Evolutionary conservation across 2,113 vertebrate species (phyloP), one percentile per base, ranked within the genome.

Genomic region (Rhodinocichla rosea): DNA sequence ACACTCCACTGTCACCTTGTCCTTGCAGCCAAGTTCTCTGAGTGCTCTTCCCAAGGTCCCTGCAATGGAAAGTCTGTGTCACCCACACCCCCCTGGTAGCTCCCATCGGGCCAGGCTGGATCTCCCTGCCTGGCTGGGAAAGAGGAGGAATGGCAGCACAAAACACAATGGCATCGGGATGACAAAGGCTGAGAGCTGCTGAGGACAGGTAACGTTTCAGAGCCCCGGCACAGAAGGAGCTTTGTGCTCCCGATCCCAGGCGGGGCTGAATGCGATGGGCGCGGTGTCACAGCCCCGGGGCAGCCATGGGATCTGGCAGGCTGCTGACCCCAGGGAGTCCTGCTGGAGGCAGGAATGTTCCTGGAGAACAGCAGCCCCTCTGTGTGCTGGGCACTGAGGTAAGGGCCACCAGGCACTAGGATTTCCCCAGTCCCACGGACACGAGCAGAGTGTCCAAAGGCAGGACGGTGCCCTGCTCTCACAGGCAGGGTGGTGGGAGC

Each of bases 121-220:
- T 75, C 94, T 79, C 87, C 93, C 94, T 90, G 84, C 85, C 78
- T 63, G 95, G 92, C 97, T 98, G 97, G 98, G 98, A 98, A 98
- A 97, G 91, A 94, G 95, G 95, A 37, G 65, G 87, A 94, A 96
- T 28, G 55, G 97, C 96, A 96, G 92, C 96, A 90, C 89, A 86
- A 44, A 94, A 86, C 75, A 96, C 96, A 93, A 90, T 91, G 97
- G 59, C 76, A 95, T 2, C 88, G 97, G 90, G 95, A 97, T 71
- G 90, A 98, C 97, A 98, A 98, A 98, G 94, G 67, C 87, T 3
- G 35, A 64, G 69, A 95, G 92, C 89, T 28, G 87, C 92, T 3
- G 91, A 84, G 97, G 65, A 79, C 56, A 97, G 98, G 97, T 98
- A 97, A 80, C 71, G 5, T 98, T 98, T 98, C 98, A 98, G 97